Evolutionary conservation across 1,140 invertebrate species (phyloP).

Genomic region (Caenorhabditis latens): DNA sequence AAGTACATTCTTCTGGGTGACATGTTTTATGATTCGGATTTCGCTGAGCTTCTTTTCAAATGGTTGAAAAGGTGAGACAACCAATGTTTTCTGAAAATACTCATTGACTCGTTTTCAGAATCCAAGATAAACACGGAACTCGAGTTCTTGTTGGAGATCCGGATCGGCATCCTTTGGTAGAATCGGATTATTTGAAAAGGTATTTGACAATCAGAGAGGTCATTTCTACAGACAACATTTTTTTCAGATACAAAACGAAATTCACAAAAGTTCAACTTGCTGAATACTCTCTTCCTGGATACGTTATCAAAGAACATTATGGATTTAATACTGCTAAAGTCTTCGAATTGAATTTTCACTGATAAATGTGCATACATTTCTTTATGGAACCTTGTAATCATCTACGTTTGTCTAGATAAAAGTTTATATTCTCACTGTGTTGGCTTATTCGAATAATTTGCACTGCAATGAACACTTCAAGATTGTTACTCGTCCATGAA

Average conservation of each 20-base stretch:
- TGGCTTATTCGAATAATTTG: no score
- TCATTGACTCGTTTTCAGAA: not conserved
- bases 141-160: constrained; percentile 62
- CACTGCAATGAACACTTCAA: no score
- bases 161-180: constrained; percentile 61
- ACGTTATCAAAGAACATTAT: constrained; percentile 63
- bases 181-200: constrained; percentile 43
- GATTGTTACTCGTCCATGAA: no score
- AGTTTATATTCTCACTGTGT: no score
- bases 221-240: no score
- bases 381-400: not conserved
- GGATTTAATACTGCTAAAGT: constrained; percentile 63
- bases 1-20: constrained; percentile 57
- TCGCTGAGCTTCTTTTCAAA: constrained; percentile 53
- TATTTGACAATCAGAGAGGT: not conserved
- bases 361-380: not conserved
- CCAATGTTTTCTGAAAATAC: not conserved
- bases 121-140: constrained; percentile 2
- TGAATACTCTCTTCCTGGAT: constrained; percentile 59
- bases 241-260: constrained; percentile 55
- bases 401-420: no score
- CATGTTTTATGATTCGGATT: constrained; percentile 65
- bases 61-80: constrained; percentile 58
- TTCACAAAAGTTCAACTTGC: constrained; percentile 47
- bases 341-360: constrained; percentile 47